Evolutionary conservation across 2,113 vertebrate species (phyloP), one percentile per base, ranked within the genome.

Genomic region (Rhinichthys klamathensis): DNA sequence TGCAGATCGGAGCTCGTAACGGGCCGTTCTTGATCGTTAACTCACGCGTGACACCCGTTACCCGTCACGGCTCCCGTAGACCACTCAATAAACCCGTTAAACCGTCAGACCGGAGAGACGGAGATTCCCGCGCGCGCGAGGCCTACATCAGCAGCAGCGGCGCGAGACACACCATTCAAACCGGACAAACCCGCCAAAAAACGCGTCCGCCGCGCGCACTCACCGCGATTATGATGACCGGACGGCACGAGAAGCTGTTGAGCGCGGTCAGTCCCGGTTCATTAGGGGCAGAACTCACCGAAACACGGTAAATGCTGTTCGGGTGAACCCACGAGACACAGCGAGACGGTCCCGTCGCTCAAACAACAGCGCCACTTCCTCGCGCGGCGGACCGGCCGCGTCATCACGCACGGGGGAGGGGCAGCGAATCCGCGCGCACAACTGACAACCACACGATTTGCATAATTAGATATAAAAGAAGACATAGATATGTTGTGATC

Each of bases 271-370:
- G 78, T 63, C 60, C 25, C 38, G 38, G 60, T 67, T 81, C 61
- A 81, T 51, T 23, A 49, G 32, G 18, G 25, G 63, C 65, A 38
- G 61, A 72, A 82, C 46, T 35, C 65, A 70, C 46, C 63, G 30
- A 72, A 27, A n/a, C 46, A 38, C 44, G 27, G 1, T 54, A 70
- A 72, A 82, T 51, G 2, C 65, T 38, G 21, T 6, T 32, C 25
- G 38, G 80, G 72, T 18, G 21, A 41, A 89, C 85, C 87, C 91
- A 92, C 91, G 92, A 93, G 92, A 93, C 92, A 89, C 87, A 91
- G 91, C 92, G 91, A 94, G 92, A 94, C 93, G 87, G 84, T 91
- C 92, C 91, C 91, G 92, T 92, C 92, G 91, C 93, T 91, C 85
- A 90, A 93, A 93, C 93, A 93, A 93, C 80, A 82, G 80, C 93